Base-by-base conservation (phyloP, 2,888 invertebrate species). In the Stenchaetothrips biformis region DNA sequence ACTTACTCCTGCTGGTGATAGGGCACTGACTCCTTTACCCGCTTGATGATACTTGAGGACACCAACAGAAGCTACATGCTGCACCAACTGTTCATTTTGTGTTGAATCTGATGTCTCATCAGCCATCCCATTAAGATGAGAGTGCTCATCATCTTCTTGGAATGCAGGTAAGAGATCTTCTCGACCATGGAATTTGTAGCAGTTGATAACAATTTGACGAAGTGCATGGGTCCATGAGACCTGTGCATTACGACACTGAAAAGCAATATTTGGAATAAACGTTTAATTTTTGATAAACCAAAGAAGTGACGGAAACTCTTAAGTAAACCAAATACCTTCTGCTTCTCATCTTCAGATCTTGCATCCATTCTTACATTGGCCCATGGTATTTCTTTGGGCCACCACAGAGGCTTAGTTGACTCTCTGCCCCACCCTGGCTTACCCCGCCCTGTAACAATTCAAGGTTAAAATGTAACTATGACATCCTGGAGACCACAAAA, bases 391-490 rank as follows among this genome's bases (percentile, higher is more conserved):
- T 98, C 98, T 87, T 95, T 95, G 37, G 98, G 98, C 98, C 98
- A 98, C 98, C 98, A 98, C 9, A 95, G 94, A 80, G 98, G 98
- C 83, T 97, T 90, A 81, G 97, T 98, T 25, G 97, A 96, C 86
- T 96, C 96, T 84, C 97, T 92, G 6, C 98, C 98, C 98, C 98
- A 98, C 74, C 98, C 98, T 78, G 98, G 98, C 88, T 98, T 98
- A 82, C 98, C 98, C 84, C 98, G 90, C 78, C 92, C 91, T 87
- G 81, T 21, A 82, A 83, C 48, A 81, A 79, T 48, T n/a, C 11
- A 8, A 13, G 27, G 48, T 21, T 27, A n/a, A 21, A 8, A 49
- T 25, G 16, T 78, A 27, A 7, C 59, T n/a, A 18, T 59, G 48
- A n/a, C n/a, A 77, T 27, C 37, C 16, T 25, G 37, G 77, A 48